Evolutionary conservation across 1,140 invertebrate species (phyloP).

Genomic region (Eueides isabella): DNA sequence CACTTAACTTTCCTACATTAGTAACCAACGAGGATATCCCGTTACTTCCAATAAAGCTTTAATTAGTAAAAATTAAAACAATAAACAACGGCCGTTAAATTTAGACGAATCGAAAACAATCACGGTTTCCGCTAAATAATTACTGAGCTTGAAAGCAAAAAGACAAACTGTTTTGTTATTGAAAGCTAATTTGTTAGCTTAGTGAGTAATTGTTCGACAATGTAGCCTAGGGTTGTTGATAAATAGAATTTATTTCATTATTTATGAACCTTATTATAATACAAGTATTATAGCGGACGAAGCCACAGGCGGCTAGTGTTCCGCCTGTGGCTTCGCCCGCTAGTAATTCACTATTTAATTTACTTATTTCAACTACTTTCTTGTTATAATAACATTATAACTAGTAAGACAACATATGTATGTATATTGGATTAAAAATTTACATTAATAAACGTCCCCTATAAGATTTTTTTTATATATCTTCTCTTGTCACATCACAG

Average conservation of each 20-base stretch:
- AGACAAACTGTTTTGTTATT: slow-evolving; percentile 65
- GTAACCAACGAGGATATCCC: slow-evolving; percentile 32
- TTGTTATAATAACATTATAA: no score
- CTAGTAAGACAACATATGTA: no score
- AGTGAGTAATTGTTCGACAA: slow-evolving; percentile 68
- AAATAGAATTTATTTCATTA: not conserved
- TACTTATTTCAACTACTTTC: no score
- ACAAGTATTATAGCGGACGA: no score
- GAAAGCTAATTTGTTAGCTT: slow-evolving; percentile 69
- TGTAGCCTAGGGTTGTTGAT: slow-evolving; percentile 60
- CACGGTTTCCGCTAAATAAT: slow-evolving; percentile 62
- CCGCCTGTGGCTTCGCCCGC: no score
- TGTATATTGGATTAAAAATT: no score
- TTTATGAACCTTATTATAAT: no score
- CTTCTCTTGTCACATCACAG: no score
- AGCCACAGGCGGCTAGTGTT: no score
- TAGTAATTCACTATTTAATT: no score
- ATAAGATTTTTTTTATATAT: no score
- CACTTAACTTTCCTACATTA: slow-evolving; percentile 7
- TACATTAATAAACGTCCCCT: no score
- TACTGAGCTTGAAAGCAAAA: slow-evolving; percentile 56
- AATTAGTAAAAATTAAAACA: slow-evolving; percentile 44
- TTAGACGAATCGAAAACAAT: slow-evolving; percentile 57
- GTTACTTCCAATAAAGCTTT: slow-evolving; percentile 44
- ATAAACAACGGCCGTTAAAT: slow-evolving; percentile 46